A percentile compares a stretch with the other conserved stretches of the same genome.
Evolutionary conservation across 1,140 invertebrate genomes (phyloP).

Genomic region (Mactra quadrangularis): DNA sequence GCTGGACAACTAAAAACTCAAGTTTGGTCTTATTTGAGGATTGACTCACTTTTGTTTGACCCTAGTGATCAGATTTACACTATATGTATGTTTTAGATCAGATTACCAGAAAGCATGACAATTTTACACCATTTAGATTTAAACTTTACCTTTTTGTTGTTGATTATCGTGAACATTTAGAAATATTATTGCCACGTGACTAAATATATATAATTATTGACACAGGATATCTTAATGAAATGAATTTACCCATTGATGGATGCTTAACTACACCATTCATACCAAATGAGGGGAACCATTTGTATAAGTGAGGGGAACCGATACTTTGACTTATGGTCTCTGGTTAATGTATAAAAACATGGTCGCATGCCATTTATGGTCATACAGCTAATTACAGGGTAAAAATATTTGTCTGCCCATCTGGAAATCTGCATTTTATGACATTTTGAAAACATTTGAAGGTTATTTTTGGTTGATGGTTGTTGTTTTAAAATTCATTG

Average conservation of each 20-base stretch:
- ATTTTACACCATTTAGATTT: constrained; percentile 29
- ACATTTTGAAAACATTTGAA: no score
- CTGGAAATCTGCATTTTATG: no score
- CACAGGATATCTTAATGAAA: constrained; percentile 31
- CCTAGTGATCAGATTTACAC: no score
- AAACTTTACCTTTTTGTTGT: constrained; percentile 25
- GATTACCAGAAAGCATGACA: constrained; percentile 12
- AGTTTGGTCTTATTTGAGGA: no score
- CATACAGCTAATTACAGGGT: constrained; percentile 13
- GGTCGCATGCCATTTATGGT: background rate
- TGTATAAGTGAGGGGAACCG: no score
- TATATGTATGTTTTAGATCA: constrained; percentile 18
- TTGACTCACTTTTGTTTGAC: no score
- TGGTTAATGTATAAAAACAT: no score
- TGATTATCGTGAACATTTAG: constrained; percentile 31
- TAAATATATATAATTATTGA: constrained; percentile 36
- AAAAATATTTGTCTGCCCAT: background rate
- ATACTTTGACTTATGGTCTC: no score
- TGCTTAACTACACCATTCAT: constrained; percentile 23
- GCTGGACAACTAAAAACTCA: no score
- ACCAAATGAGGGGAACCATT: constrained; percentile 3
- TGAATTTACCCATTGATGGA: constrained; percentile 13
- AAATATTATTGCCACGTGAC: constrained; percentile 35
- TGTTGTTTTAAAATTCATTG: no score
- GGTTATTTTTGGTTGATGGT: no score